Base-by-base conservation (phyloP, 2,888 invertebrate genomes). In the Lysandra coridon region DNA sequence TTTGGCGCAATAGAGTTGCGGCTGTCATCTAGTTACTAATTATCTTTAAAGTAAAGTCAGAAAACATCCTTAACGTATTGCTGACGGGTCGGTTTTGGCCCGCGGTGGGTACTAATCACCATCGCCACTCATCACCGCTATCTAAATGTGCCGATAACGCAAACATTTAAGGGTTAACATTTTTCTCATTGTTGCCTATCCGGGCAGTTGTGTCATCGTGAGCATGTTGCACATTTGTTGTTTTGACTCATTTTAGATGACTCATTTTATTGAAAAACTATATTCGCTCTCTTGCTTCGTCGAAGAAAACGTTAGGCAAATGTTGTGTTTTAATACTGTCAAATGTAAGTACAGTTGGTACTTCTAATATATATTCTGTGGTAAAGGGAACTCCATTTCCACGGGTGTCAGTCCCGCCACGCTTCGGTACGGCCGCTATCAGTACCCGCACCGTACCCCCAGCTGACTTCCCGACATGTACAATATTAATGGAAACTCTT, bases 381-480 rank as follows among this genome's bases (percentile, higher is more conserved):
- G 23, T 23, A 23, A 23, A 37, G 69, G 1, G 12, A 69, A 69
- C 33, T 12, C 23, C 12, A 7, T 12, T 23, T 2, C 7, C 23
- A 64, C 62, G 23, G 4, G 23, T 30, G 30, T 30, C 10, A 12
- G 14, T 12, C 69, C 30, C 14, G 69, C 33, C 33, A 69, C 69
- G 69, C 69, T 69, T 5, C 69, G 12, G 17, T 37, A 17, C 14
- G 1, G 69, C 33, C 33, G 17, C 33, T 69, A 69, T 69, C 69
- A 37, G 69, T 69, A 69, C 69, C 69, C 69, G 69, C 69, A 69
- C 69, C 69, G 64, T 69, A 37, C 69, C 69, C 69, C 69, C 69
- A 69, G 69, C 33, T 4, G 69, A 37, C 69, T 69, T 69, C 33
- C 69, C 33, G 69, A 33, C 69, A 37, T 14, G 33, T 33, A 33